Base-by-base conservation (phyloP, 1,140 invertebrate genomes). In the Ips typographus region DNA sequence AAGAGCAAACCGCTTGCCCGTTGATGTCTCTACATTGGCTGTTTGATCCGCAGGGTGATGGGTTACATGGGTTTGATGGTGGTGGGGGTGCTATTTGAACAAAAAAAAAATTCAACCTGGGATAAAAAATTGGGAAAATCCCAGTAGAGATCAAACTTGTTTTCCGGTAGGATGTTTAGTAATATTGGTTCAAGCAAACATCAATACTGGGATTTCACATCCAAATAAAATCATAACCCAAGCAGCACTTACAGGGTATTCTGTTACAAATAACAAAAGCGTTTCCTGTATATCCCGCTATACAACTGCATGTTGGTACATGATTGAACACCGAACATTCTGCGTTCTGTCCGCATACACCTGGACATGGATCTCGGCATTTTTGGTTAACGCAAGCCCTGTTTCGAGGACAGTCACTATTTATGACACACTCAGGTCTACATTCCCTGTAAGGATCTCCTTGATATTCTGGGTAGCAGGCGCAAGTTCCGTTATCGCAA, bases 31-130 rank as follows among this genome's bases (percentile, higher is more conserved):
- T 81, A 76, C 93, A 94, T 76, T 89, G 86, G 74, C 90, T 90
- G 71, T 94, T 92, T 0, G 88, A 84, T 22, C 90, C 93, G 79
- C 93, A 95, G 4, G 91, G 90, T 49, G 88, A 88, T 1, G 90
- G 89, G 57, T 86, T 83, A 74, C 90, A 92, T 40, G 89, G 88
- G 77, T 89, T 85, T 71, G 70, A 40, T 3, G 77, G 73, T 44
- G 68, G 72, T 40, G 71, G 72, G 22, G 61, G 71, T 74, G 66
- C 61, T 40, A 37, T 42, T 62, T 22, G 22, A 22, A 22, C 36
- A 59, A 47, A 58, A 42, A 58, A 40, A n/a, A 7, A 39, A 49
- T 22, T 55, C 8, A 7, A 22, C 22, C 22, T 22, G 22, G 22
- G 22, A 22, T 22, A 22, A 22, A 22, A 22, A 22, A 22, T 22